These are phyloP conservation scores for Fragum whitleyi DNA, from an alignment of 2,888 invertebrate genomes.

Conservation along the genomic window DNA sequence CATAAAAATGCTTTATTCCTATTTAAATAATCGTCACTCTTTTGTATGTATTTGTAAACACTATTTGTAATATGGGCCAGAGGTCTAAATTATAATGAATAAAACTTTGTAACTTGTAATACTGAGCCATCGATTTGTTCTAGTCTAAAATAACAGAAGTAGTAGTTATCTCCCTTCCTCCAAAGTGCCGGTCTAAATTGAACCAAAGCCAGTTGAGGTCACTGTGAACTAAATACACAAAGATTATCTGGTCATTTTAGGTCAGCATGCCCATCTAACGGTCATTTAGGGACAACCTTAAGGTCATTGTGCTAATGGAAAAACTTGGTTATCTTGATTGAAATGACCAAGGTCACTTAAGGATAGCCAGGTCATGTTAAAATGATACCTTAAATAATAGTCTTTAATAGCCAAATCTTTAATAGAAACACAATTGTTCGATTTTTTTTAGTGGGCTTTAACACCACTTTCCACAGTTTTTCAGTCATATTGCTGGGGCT, in stretches of 20 bases:
- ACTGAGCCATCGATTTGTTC: too few relatives aligned
- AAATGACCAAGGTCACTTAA: constrained; percentile 21
- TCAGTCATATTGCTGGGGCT: too few relatives aligned
- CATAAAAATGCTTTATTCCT: too few relatives aligned
- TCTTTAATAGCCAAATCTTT: neutral
- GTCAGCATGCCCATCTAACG: constrained; percentile 27
- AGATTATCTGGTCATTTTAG: constrained; percentile 26
- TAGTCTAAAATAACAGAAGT: too few relatives aligned
- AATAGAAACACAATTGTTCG: too few relatives aligned
- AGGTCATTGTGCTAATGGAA: neutral
- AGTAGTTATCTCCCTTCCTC: neutral
- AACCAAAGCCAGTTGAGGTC: neutral
- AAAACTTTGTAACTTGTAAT: too few relatives aligned
- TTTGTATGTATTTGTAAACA: too few relatives aligned
- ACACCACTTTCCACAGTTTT: too few relatives aligned
- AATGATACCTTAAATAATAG: neutral
- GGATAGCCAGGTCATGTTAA: constrained; percentile 23
- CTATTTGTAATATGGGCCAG: too few relatives aligned
- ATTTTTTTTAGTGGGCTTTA: too few relatives aligned
- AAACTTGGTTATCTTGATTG: constrained; percentile 19
- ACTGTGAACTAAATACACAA: constrained; percentile 6
- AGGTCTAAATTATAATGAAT: too few relatives aligned
- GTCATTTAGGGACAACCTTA: neutral
- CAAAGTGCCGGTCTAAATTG: neutral
- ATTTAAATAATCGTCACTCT: too few relatives aligned